Percentiles rank a stretch among this genome's conserved stretches.
Evolutionary conservation across 2,888 invertebrate species (phyloP).

Genomic region (Amblyteles armatorius): DNA sequence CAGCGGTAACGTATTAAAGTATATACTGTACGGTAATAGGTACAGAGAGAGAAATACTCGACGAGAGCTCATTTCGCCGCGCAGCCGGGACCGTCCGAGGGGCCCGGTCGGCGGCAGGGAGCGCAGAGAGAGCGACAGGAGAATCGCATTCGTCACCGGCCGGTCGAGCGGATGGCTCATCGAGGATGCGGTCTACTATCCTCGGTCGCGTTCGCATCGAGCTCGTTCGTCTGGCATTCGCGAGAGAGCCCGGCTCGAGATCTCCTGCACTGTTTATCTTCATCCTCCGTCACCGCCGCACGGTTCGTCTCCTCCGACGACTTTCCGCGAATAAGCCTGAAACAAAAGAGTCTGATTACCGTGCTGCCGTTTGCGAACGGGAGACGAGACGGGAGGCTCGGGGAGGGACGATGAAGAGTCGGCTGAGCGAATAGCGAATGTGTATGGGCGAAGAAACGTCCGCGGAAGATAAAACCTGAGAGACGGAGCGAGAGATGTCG

Average conservation of each 20-base stretch:
- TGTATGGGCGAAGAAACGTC: slow-evolving; percentile 10
- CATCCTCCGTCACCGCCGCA: slow-evolving; percentile 20
- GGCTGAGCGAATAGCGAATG: not conserved
- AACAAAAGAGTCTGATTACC: slow-evolving; percentile 66
- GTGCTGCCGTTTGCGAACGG: slow-evolving; percentile 15
- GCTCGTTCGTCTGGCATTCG: slow-evolving; percentile 45
- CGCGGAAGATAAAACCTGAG: not conserved
- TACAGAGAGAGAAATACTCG: slow-evolving; percentile 2
- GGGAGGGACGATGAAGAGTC: slow-evolving; percentile 22
- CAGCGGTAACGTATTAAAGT: slow-evolving; percentile 21
- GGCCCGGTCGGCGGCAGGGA: not conserved
- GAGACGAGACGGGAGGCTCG: slow-evolving; percentile 39
- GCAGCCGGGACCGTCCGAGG: not conserved
- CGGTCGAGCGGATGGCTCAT: slow-evolving; percentile 69
- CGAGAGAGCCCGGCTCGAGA: slow-evolving; percentile 28
- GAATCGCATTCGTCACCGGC: slow-evolving; percentile 49
- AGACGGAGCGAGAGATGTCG: slow-evolving; percentile 1
- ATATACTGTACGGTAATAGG: slow-evolving; percentile 8
- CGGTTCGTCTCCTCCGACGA: slow-evolving; percentile 68
- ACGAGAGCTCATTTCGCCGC: not conserved
- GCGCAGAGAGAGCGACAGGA: slow-evolving; percentile 5
- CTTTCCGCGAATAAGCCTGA: slow-evolving; percentile 71
- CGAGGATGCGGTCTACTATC: slow-evolving; percentile 72
- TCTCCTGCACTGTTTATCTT: slow-evolving; percentile 34
- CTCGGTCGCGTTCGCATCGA: slow-evolving; percentile 57